A percentile compares a stretch with the other conserved stretches of the same genome.
Conservation (phyloP, 2,797 vertebrate genomes). For the Myoxocephalus aenaeus region DNA sequence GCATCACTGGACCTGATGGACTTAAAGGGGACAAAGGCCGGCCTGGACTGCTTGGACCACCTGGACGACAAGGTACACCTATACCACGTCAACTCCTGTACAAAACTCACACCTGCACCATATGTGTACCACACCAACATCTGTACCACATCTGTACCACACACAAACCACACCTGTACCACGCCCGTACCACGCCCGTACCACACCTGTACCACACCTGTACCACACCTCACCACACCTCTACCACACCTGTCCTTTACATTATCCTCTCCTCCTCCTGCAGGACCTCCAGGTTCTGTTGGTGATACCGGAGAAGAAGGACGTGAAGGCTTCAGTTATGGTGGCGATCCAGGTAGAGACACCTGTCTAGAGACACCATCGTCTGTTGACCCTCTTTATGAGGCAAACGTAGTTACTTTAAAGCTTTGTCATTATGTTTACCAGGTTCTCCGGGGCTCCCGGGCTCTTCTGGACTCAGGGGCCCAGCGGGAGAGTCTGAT, state of each 20-base stretch:
- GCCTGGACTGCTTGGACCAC: slow-evolving; percentile 52
- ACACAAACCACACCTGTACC: background rate
- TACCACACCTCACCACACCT: no score
- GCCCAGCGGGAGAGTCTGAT: slow-evolving; percentile 67
- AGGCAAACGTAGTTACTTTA: background rate
- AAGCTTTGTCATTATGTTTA: background rate
- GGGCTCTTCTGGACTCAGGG: slow-evolving; percentile 76
- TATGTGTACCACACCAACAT: no score
- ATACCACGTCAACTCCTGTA: no score
- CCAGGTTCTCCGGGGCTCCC: slow-evolving; percentile 70
- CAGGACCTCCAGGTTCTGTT: slow-evolving; percentile 68
- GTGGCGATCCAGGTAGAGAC: slow-evolving; percentile 66
- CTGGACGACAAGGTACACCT: slow-evolving; percentile 77
- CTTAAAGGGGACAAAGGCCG: slow-evolving; percentile 74
- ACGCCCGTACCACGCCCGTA: no score
- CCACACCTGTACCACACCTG: no score
- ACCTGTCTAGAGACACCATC: slow-evolving; percentile 5
- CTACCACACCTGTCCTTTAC: background rate
- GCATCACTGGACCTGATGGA: slow-evolving; percentile 70
- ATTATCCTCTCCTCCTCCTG: background rate
- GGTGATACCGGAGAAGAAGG: slow-evolving; percentile 79
- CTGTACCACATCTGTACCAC: background rate
- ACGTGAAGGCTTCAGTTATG: slow-evolving; percentile 68
- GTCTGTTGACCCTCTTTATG: background rate
- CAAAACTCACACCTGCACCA: no score